These are phyloP conservation scores for Leptinotarsa peninsularis DNA, from an alignment of 2,888 invertebrate species.

Conservation along the genomic window DNA sequence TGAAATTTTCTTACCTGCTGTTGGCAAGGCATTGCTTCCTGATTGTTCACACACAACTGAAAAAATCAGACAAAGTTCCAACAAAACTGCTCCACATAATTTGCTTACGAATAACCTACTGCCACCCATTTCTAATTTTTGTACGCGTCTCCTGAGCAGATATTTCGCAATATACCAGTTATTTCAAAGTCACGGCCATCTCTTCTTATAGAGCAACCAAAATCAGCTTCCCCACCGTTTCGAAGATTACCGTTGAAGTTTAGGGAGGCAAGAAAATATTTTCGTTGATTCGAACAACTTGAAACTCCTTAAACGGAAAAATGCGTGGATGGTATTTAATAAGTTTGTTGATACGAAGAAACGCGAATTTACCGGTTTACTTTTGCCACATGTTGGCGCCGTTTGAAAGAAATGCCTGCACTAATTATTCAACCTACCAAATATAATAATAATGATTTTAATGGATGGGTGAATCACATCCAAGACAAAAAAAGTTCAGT, in stretches of 20 bases:
- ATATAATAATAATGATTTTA: too few relatives aligned
- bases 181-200: conserved; percentile 56
- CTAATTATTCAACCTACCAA: neutral
- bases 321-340: conserved; percentile 7
- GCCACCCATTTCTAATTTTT: neutral
- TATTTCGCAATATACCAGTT: conserved; percentile 51
- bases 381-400: neutral
- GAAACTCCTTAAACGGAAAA: neutral
- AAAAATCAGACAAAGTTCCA: conserved; percentile 2
- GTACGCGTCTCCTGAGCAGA: neutral
- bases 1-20: conserved; percentile 1
- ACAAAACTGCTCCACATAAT: neutral
- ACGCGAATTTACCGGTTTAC: neutral
- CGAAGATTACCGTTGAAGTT: neutral
- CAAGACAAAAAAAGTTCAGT: too few relatives aligned
- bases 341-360: neutral
- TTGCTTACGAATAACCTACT: neutral
- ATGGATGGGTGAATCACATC: too few relatives aligned
- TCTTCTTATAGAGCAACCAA: conserved; percentile 41
- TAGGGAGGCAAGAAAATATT: neutral
- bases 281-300: neutral
- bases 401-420: neutral
- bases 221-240: conserved; percentile 22
- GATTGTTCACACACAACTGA: neutral
- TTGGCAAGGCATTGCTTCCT: neutral